These are phyloP conservation scores for Lichenostomus cassidix DNA, from an alignment of 2,113 vertebrate species.

Conservation along the genomic window DNA sequence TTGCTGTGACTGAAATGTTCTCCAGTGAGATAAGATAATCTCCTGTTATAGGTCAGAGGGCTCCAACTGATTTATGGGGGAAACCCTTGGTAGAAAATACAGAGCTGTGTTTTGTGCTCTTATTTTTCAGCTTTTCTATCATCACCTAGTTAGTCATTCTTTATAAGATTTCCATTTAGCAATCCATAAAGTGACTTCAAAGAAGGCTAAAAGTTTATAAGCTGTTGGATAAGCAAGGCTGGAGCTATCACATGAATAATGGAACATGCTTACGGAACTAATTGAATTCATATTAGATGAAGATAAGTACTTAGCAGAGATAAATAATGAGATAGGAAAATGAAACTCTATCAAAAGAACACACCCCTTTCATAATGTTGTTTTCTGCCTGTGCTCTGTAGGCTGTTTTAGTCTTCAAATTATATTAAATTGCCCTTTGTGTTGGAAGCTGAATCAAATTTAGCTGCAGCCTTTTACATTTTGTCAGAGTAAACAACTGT, in stretches of 20 bases:
- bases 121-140: conserved; percentile 75
- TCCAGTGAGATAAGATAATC: conserved; percentile 68
- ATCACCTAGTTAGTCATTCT: conserved; percentile 80
- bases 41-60: conserved; percentile 70
- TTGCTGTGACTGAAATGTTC: conserved; percentile 69
- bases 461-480: conserved; percentile 22
- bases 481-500: conserved; percentile 18
- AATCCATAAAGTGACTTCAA: conserved; percentile 80
- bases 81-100: conserved; percentile 69
- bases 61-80: conserved; percentile 74
- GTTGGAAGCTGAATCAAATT: neutral
- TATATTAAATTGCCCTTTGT: neutral
- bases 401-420: neutral
- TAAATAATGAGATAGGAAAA: conserved; percentile 46
- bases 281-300: conserved; percentile 72
- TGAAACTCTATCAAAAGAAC: neutral
- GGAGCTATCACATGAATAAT: conserved; percentile 64
- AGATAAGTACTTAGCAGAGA: conserved; percentile 42
- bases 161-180: conserved; percentile 70
- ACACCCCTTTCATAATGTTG: neutral
- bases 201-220: conserved; percentile 71
- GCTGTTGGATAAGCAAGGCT: conserved; percentile 52
- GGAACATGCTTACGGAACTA: conserved; percentile 70
- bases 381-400: neutral
- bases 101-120: conserved; percentile 71